Evolutionary conservation across 1,140 invertebrate species (phyloP).

Genomic region (Oscheius sp.): DNA sequence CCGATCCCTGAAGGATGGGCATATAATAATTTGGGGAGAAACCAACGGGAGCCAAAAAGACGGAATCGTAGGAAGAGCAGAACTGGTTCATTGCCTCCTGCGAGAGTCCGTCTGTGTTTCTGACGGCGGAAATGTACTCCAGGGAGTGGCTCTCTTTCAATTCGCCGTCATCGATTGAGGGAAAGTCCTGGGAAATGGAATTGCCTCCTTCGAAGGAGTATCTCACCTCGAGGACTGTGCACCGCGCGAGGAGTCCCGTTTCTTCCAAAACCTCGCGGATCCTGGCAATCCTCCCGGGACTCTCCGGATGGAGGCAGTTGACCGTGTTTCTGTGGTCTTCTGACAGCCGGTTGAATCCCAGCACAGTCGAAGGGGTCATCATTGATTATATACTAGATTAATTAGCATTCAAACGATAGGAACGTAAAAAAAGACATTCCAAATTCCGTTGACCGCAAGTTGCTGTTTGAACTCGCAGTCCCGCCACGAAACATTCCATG

Average conservation of each 20-base stretch:
- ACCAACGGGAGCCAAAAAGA: no score
- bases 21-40: background rate
- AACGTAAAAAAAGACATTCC: background rate
- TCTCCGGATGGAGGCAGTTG: background rate
- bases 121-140: background rate
- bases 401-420: background rate
- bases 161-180: conserved; percentile 18
- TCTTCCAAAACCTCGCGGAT: background rate
- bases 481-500: no score
- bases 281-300: background rate
- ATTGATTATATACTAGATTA: background rate
- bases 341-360: conserved; percentile 13
- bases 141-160: background rate
- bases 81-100: no score
- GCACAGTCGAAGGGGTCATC: background rate
- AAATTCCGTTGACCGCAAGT: no score
- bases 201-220: background rate
- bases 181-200: conserved; percentile 11
- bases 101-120: no score
- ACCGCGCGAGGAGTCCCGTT: background rate
- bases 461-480: no score
- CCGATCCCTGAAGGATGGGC: conserved; percentile 7
- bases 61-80: no score
- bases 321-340: conserved; percentile 15
- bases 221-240: background rate